These are phyloP conservation scores for Hippoglossus stenolepis DNA, from an alignment of 2,113 vertebrate genomes.

Conservation along the genomic window DNA sequence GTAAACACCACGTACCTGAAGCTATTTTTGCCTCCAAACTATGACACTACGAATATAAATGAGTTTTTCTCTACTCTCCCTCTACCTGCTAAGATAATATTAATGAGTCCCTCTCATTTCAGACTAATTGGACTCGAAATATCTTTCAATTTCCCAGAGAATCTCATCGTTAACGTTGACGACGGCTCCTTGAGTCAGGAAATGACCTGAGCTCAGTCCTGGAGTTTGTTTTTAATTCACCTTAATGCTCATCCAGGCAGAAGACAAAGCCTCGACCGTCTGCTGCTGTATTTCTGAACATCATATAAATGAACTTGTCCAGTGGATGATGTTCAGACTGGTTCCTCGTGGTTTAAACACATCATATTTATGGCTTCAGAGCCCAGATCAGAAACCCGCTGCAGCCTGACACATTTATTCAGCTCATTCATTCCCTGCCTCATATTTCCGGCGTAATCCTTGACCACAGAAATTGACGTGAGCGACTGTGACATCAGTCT, in stretches of 20 bases:
- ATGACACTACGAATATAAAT: too few relatives aligned
- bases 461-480: conserved; percentile 30
- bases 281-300: not conserved
- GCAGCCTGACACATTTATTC: not conserved
- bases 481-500: conserved; percentile 52
- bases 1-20: too few relatives aligned
- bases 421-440: not conserved
- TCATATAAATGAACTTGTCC: conserved; percentile 21
- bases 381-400: not conserved
- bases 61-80: not conserved
- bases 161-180: conserved; percentile 42
- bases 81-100: not conserved
- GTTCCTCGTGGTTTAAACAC: not conserved
- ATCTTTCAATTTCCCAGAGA: conserved; percentile 38
- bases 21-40: too few relatives aligned
- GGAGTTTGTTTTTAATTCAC: conserved; percentile 45
- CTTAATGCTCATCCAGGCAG: conserved; percentile 60
- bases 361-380: not conserved
- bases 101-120: conserved; percentile 3
- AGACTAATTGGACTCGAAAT: conserved; percentile 39
- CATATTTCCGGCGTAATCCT: conserved; percentile 12
- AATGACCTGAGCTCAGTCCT: conserved; percentile 45
- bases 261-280: conserved; percentile 48
- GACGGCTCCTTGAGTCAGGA: conserved; percentile 23
- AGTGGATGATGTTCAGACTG: conserved; percentile 20